phyloP scores from a whole-genome alignment of 2,888 invertebrate genomes.

The Hemaris fuciformis region DNA sequence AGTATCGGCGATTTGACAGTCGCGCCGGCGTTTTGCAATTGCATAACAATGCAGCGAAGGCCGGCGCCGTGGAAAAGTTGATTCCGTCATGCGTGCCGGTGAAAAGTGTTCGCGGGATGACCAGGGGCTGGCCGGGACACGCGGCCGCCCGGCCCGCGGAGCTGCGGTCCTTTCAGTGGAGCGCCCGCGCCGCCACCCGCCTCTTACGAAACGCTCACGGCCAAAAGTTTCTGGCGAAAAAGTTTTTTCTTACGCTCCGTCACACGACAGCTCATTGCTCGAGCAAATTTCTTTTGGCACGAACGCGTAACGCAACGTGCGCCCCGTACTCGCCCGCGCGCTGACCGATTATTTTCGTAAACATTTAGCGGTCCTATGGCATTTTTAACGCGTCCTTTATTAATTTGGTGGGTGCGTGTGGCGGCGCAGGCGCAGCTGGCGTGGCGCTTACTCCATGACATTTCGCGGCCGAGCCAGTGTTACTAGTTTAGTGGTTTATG shows the following conservation, averaged over 20 bases:
- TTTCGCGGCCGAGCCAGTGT: slow-evolving; percentile 36
- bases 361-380: slow-evolving; percentile 43
- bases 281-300: slow-evolving; percentile 66
- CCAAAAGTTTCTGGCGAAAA: slow-evolving; percentile 60
- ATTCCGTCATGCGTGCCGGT: slow-evolving; percentile 48
- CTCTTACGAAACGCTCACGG: slow-evolving; percentile 64
- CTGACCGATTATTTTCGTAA: slow-evolving; percentile 53
- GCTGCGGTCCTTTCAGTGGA: slow-evolving; percentile 65
- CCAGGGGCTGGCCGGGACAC: slow-evolving; percentile 46
- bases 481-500: slow-evolving; percentile 41
- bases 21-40: slow-evolving; percentile 57
- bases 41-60: slow-evolving; percentile 76
- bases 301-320: slow-evolving; percentile 43
- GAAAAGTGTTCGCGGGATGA: slow-evolving; percentile 53
- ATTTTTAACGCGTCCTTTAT: slow-evolving; percentile 45
- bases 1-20: slow-evolving; percentile 57
- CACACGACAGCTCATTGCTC: slow-evolving; percentile 67
- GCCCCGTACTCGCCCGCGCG: slow-evolving; percentile 38
- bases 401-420: slow-evolving; percentile 19
- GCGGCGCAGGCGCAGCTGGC: slow-evolving; percentile 7
- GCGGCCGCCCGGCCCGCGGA: slow-evolving; percentile 53
- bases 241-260: slow-evolving; percentile 53
- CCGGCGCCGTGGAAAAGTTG: slow-evolving; percentile 69
- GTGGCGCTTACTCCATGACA: slow-evolving; percentile 48
- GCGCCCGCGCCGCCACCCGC: slow-evolving; percentile 43